Percentiles rank a stretch among this genome's conserved stretches.
Conservation (phyloP, 2,888 invertebrate species). For the Melolontha melolontha region DNA sequence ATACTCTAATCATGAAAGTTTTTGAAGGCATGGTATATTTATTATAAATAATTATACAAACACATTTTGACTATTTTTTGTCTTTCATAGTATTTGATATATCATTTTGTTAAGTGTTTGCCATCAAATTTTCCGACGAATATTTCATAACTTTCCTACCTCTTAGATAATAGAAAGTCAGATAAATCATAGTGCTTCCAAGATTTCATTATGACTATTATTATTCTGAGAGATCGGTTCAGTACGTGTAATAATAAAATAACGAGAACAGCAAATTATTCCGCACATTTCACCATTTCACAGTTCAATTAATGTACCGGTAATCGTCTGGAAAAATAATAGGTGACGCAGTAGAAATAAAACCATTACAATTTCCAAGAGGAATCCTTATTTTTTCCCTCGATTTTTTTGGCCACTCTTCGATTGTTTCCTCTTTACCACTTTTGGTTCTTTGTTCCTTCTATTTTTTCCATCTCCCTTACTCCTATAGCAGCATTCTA, state of each 20-base stretch:
- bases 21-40: no score
- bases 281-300: constrained; percentile 13
- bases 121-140: no score
- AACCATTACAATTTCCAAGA: constrained; percentile 24
- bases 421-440: constrained; percentile 10
- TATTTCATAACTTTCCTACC: no score
- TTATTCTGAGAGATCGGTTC: background rate
- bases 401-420: background rate
- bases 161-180: no score
- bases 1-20: no score
- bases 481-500: background rate
- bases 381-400: constrained; percentile 16
- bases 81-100: no score
- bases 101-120: no score
- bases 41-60: no score
- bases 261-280: constrained; percentile 1
- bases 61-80: no score
- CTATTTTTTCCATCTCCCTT: background rate
- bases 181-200: no score
- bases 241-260: background rate
- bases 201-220: no score
- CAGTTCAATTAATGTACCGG: constrained; percentile 28
- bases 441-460: background rate
- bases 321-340: constrained; percentile 36
- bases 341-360: constrained; percentile 16